Conservation (phyloP, 2,888 invertebrate genomes). For the Carcina quercana region DNA sequence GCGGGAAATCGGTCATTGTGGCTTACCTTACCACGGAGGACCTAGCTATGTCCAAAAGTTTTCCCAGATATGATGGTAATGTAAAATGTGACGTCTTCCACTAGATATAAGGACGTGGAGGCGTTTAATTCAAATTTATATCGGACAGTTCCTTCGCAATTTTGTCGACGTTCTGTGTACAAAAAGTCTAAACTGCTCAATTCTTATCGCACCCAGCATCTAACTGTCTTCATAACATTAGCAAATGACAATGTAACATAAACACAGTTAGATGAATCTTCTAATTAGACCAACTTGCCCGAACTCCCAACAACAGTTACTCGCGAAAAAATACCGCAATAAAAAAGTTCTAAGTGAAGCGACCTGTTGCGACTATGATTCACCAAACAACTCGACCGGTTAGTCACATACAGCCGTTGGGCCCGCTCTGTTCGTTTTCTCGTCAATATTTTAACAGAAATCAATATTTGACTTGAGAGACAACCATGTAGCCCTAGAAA, state of each 20-base stretch:
- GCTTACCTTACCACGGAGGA: too few species aligned
- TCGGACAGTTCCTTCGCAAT: too few species aligned
- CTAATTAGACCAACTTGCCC: constrained; percentile 40
- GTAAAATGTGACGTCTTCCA: too few species aligned
- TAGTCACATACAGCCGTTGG: constrained; percentile 42
- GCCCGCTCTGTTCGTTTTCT: constrained; percentile 40
- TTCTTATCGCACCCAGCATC: too few species aligned
- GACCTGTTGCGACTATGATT: constrained; percentile 53
- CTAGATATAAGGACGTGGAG: too few species aligned
- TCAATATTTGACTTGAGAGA: constrained; percentile 46
- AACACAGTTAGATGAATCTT: constrained; percentile 16
- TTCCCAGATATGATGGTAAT: too few species aligned
- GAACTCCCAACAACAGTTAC: constrained; percentile 47
- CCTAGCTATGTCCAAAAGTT: too few species aligned
- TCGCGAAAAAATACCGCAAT: constrained; percentile 55
- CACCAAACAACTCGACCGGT: constrained; percentile 34
- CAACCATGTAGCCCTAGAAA: constrained; percentile 10
- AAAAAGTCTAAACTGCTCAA: too few species aligned
- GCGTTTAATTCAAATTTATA: too few species aligned
- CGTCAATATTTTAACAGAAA: constrained; percentile 50
- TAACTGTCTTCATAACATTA: too few species aligned
- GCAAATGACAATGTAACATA: constrained; percentile 7
- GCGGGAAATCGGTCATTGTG: too few species aligned
- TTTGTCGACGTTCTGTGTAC: too few species aligned
- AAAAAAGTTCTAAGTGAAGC: constrained; percentile 50